These are phyloP conservation scores for Dysmachus trigonus DNA, from an alignment of 2,888 invertebrate genomes.

Conservation along the genomic window DNA sequence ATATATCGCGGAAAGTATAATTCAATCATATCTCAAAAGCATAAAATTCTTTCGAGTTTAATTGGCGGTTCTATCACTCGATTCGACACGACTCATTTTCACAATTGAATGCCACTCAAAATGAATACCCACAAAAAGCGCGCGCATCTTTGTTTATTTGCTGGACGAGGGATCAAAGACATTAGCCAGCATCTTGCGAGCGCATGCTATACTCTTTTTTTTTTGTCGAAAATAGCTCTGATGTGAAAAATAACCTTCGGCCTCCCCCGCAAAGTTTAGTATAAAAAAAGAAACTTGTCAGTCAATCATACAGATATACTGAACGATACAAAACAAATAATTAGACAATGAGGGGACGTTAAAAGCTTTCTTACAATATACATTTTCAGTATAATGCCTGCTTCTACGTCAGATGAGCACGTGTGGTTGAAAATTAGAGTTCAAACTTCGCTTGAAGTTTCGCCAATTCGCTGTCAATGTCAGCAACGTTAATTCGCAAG, in stretches of 20 bases:
- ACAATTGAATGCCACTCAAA: slow-evolving; percentile 1
- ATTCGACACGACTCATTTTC: neutral
- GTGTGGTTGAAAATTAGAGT: neutral
- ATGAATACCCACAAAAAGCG: neutral
- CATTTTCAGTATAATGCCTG: neutral
- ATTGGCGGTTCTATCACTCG: neutral
- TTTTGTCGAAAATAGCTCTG: neutral
- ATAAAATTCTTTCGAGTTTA: neutral
- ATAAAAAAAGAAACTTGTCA: neutral
- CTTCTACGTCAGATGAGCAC: neutral
- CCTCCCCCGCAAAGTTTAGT: neutral
- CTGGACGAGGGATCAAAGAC: slow-evolving; percentile 17
- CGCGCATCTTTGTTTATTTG: neutral
- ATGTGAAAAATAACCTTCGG: neutral
- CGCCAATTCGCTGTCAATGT: slow-evolving; percentile 5
- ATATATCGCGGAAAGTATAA: neutral
- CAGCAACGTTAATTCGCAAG: neutral
- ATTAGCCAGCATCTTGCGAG: neutral
- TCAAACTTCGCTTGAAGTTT: neutral
- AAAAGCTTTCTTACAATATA: neutral
- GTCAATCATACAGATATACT: neutral
- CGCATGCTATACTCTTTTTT: neutral
- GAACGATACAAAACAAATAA: neutral
- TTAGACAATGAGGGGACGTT: neutral
- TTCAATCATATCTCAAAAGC: neutral